phyloP scores from a whole-genome alignment of 1,140 invertebrate genomes.

The Calliphora vicina region DNA sequence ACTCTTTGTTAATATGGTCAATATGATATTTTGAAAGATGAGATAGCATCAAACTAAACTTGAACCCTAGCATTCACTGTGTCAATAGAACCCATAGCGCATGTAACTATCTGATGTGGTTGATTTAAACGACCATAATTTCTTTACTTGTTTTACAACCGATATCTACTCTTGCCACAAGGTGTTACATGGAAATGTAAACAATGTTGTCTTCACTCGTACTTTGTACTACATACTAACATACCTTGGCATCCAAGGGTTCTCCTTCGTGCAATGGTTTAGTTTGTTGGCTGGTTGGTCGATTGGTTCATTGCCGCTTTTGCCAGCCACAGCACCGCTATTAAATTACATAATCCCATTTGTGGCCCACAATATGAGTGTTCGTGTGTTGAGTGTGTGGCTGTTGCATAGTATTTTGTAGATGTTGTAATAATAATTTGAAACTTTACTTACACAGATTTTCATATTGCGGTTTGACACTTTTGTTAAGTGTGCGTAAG shows the following conservation, averaged over 20 bases:
- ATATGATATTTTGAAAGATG: too few relatives aligned
- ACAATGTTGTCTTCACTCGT: background rate
- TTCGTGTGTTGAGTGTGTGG: background rate
- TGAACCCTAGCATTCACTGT: too few relatives aligned
- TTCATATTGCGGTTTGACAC: constrained; percentile 7
- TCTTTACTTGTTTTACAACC: background rate
- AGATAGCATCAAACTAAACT: too few relatives aligned
- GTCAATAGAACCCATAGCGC: background rate
- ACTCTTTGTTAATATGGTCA: too few relatives aligned
- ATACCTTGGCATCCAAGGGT: background rate
- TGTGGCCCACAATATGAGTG: background rate
- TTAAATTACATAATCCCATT: background rate
- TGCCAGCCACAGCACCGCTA: background rate
- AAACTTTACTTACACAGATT: background rate
- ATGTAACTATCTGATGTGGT: background rate
- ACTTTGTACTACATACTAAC: too few relatives aligned
- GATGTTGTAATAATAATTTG: constrained; percentile 9
- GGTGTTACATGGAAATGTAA: background rate
- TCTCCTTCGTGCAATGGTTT: background rate
- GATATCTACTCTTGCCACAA: constrained; percentile 3
- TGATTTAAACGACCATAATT: background rate
- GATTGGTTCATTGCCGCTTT: background rate
- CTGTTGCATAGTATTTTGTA: background rate
- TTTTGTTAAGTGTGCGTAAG: background rate
- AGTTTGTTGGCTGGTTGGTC: background rate